Percentiles rank a stretch among this genome's conserved stretches.
Conservation (phyloP, 2,888 invertebrate species). For the Gryllus longicercus region DNA sequence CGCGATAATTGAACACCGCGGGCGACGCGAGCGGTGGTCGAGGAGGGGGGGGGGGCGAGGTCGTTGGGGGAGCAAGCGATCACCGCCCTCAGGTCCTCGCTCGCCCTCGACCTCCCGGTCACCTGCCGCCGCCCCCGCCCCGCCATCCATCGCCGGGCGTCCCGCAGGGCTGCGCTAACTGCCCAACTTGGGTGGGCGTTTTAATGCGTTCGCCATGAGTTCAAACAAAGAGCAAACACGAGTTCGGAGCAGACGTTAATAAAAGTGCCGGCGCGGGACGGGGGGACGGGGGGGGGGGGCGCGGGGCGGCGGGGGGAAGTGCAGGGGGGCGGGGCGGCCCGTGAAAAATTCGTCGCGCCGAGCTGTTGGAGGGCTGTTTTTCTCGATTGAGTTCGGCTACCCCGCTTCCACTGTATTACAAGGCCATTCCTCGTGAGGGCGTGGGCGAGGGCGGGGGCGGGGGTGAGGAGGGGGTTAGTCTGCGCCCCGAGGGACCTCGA, state of each 20-base stretch:
- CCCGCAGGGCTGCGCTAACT: neutral
- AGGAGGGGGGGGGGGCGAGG: neutral
- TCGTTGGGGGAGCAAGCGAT: neutral
- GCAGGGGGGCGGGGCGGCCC: neutral
- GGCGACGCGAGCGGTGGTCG: neutral
- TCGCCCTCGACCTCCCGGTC: neutral
- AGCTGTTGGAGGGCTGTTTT: constrained; percentile 17
- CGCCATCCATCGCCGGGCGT: neutral
- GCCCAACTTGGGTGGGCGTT: neutral
- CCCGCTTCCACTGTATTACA: neutral
- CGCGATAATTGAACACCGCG: constrained; percentile 18
- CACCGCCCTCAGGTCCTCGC: neutral
- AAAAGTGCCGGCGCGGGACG: too few species aligned
- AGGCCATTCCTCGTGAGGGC: neutral
- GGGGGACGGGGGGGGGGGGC: too few species aligned
- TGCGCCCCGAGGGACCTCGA: neutral
- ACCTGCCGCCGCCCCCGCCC: neutral
- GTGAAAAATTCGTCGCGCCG: neutral
- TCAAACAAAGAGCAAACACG: too few species aligned
- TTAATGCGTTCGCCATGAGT: too few species aligned
- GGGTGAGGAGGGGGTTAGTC: neutral
- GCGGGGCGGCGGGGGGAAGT: neutral
- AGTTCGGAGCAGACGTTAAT: too few species aligned
- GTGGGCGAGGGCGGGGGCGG: neutral
- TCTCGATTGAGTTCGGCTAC: neutral